Evolutionary conservation across 2,888 invertebrate species (phyloP), one percentile per base, ranked within the genome.

Genomic region (Drosophila birchii): DNA sequence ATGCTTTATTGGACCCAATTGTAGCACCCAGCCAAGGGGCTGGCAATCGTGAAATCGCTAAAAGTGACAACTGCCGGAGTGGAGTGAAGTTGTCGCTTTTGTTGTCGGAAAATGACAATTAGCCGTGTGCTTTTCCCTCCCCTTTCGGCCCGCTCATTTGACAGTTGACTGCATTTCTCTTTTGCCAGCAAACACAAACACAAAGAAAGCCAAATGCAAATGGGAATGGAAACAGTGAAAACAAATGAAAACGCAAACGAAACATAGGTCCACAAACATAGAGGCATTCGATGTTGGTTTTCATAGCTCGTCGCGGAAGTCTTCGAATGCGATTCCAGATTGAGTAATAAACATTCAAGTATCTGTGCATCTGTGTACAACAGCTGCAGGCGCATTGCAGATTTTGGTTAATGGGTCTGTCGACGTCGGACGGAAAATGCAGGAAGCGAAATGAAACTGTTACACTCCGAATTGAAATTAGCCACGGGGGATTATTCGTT

Each of bases 61-160:
- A 26, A 71, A 71, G 72, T 71, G 71, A 51, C 72, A 73, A 58
- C 44, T 43, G 49, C 44, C 58, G 34, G 56, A 68, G 68, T 39
- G 66, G 53, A 62, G 62, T 51, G 54, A 62, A 67, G 68, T 70
- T 66, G 64, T 56, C 62, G 78, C 55, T 78, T 68, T 78, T 74
- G 79, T 76, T 89, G 89, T 85, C 89, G 86, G 86, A 86, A 86
- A 86, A 86, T 87, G 79, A 78, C 89, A 86, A 86, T 86, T 86
- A 86, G 88, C 75, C 67, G 77, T 76, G 67, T 75, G 77, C 55
- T 54, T 69, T 58, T 18, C 62, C 53, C 45, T 54, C 53, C 26
- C 47, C 45, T 26, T 23, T 36, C 41, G 36, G 59, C 43, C 54
- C 41, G 23, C 80, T 59, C 67, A 79, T 80, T 87, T 87, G 82